phyloP scores from a whole-genome alignment of 2,888 invertebrate species.

The Dione juno region DNA sequence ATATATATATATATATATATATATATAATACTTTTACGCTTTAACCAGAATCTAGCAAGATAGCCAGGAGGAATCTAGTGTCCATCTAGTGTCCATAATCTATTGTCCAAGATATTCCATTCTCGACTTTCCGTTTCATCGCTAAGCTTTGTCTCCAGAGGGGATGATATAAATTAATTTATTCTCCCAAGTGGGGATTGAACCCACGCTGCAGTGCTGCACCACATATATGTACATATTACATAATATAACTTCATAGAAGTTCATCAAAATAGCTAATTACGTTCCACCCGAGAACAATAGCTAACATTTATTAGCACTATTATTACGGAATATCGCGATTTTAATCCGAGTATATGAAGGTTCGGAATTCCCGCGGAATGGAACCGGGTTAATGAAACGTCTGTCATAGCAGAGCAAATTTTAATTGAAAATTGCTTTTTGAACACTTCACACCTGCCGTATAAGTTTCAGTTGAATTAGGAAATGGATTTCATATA shows the following conservation, averaged over 20 bases:
- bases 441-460: slow-evolving; percentile 63
- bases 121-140: too few relatives aligned
- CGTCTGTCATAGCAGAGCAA: slow-evolving; percentile 73
- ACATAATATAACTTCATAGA: not conserved
- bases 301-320: slow-evolving; percentile 30
- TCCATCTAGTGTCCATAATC: too few relatives aligned
- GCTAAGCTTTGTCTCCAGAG: too few relatives aligned
- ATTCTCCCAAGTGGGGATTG: too few relatives aligned
- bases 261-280: slow-evolving; percentile 26
- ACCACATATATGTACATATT: not conserved
- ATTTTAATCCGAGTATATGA: slow-evolving; percentile 45
- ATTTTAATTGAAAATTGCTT: slow-evolving; percentile 77
- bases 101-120: too few relatives aligned
- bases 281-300: slow-evolving; percentile 9
- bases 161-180: too few relatives aligned
- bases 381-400: slow-evolving; percentile 78
- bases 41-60: too few relatives aligned
- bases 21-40: too few relatives aligned
- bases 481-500: slow-evolving; percentile 39
- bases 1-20: too few relatives aligned
- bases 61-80: too few relatives aligned
- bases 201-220: too few relatives aligned
- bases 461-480: slow-evolving; percentile 51
- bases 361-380: slow-evolving; percentile 48
- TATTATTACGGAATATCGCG: slow-evolving; percentile 26